Percentiles rank a stretch among this genome's conserved stretches.
Conservation (phyloP, 1,140 invertebrate genomes). For the Caenorhabditis inopinata region DNA sequence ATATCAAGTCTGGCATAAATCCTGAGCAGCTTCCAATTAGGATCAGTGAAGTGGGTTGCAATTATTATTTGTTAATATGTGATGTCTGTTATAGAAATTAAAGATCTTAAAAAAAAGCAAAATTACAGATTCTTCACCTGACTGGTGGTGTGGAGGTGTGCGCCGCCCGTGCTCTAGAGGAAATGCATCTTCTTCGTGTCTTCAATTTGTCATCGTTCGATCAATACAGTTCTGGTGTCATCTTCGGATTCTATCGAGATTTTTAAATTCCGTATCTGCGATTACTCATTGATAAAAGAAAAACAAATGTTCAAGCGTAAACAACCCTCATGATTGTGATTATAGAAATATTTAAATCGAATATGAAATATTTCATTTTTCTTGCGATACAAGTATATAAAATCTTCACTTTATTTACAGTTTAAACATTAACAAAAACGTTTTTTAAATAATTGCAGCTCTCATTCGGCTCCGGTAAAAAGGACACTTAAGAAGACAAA, state of each 20-base stretch:
- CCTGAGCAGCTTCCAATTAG: constrained; percentile 20
- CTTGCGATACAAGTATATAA: no score
- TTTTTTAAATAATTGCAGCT: no score
- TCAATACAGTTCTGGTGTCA: neutral
- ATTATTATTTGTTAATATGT: no score
- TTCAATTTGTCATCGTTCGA: constrained; percentile 34
- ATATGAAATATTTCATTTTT: no score
- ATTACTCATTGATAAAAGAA: no score
- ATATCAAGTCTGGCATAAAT: neutral
- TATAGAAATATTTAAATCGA: neutral
- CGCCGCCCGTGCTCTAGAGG: constrained; percentile 25
- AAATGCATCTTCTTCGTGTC: constrained; percentile 37
- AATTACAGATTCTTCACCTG: constrained; percentile 10
- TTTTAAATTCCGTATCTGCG: neutral
- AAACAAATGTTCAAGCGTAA: neutral
- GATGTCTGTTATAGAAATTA: neutral
- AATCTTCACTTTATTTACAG: no score
- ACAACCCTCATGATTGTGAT: neutral
- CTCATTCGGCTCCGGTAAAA: no score
- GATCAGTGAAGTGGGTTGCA: constrained; percentile 15
- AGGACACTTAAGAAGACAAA: no score
- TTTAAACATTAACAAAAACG: no score
- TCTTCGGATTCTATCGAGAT: constrained; percentile 16
- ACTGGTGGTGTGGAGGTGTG: constrained; percentile 20
- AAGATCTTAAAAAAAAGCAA: neutral